Evolutionary conservation across 2,797 vertebrate species (phyloP).

Genomic region (Chaetodon trifasciatus): DNA sequence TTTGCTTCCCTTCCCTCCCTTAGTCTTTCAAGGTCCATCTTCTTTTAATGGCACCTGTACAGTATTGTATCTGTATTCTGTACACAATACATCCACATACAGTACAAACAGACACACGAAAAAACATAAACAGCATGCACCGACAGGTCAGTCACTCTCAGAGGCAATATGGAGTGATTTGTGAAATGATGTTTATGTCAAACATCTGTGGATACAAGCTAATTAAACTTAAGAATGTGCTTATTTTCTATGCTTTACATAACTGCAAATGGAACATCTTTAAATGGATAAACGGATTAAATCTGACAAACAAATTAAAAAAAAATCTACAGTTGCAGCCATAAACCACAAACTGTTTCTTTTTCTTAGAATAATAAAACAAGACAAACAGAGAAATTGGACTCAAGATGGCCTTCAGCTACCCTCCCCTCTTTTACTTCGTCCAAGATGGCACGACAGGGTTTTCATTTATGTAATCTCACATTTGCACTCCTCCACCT

Average conservation of each 20-base stretch:
- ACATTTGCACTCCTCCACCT: constrained; percentile 41
- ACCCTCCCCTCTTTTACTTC: constrained; percentile 9
- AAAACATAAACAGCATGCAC: background rate
- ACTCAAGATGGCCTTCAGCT: background rate
- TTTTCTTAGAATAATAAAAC: background rate
- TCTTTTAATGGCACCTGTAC: constrained; percentile 16
- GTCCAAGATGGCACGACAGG: constrained; percentile 70
- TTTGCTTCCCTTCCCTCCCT: constrained; percentile 3
- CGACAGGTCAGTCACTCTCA: constrained; percentile 8
- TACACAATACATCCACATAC: background rate
- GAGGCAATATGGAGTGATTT: background rate
- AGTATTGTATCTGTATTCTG: constrained; percentile 5
- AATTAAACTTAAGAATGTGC: background rate
- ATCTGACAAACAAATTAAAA: background rate
- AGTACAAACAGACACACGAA: background rate
- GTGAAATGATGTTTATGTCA: background rate
- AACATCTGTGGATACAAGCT: background rate
- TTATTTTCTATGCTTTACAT: background rate
- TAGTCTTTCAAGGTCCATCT: constrained; percentile 35
- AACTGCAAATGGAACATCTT: background rate
- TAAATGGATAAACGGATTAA: background rate
- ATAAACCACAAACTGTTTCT: background rate
- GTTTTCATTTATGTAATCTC: constrained; percentile 69
- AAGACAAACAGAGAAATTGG: background rate
- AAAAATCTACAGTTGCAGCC: background rate